Base-by-base conservation (phyloP, 2,113 vertebrate genomes). In the Lynx canadensis region DNA sequence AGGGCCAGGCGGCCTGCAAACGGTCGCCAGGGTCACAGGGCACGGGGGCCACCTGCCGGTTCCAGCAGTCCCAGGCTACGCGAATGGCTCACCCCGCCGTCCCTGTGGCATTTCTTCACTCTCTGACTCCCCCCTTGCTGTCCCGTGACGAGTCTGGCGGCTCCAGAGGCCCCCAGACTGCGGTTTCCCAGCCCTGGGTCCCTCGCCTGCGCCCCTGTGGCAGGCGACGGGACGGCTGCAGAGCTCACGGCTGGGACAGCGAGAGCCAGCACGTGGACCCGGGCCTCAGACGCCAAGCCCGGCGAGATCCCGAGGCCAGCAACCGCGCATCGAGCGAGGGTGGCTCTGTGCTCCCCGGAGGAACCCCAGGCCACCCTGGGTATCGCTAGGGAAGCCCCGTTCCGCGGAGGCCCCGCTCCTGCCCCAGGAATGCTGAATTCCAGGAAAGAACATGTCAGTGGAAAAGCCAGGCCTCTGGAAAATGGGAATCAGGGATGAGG, bases 381-480 rank as follows among this genome's bases (percentile, higher is more conserved):
- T 19, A 14, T 4, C 6, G 10, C 73, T 45, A 4, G 31, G 48
- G 15, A 50, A 74, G 55, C 10, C 5, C 71, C 48, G n/a, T 55
- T 71, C n/a, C 4, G 81, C 89, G 36, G 7, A 15, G 33, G 95
- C 65, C 63, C n/a, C 0, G 1, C 29, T 76, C 71, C 92, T 11
- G 7, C 23, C 68, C n/a, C 3, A 0, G 52, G 15, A 50, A 52
- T 85, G n/a, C 18, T 1, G 4, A 69, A 38, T 76, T 92, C 94
- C 95, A 92, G 79, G 85, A 81, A 96, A 94, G 89, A 95, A 1
- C 14, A 0, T 19, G 83, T 87, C 87, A 78, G 63, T 41, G 95
- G 95, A 89, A 94, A 94, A 95, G 93, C 80, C 41, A 78, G 89
- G 33, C 65, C 63, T 82, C 90, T 79, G 87, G 83, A 89, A 60